A percentile compares a stretch with the other conserved stretches of the same genome.
These are phyloP conservation scores for Drosophila affinis DNA, from an alignment of 2,888 invertebrate genomes.

Conservation along the genomic window DNA sequence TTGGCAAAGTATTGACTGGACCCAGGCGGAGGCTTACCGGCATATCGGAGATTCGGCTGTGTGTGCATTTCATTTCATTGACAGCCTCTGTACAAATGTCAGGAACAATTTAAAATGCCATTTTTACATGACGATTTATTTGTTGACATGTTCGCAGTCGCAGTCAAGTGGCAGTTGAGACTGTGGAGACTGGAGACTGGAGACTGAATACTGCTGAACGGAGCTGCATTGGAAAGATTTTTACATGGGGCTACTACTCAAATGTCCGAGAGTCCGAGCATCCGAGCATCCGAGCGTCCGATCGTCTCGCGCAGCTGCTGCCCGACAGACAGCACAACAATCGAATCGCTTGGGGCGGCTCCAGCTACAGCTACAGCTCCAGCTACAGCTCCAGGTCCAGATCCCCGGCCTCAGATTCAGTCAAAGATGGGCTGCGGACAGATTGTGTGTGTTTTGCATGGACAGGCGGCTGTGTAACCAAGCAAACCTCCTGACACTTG, in stretches of 20 bases:
- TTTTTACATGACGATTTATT: constrained; percentile 81
- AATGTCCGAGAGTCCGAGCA: not conserved
- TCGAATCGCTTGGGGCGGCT: constrained; percentile 1
- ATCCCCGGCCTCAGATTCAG: constrained; percentile 2
- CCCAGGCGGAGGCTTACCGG: constrained; percentile 3
- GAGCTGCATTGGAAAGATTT: constrained; percentile 45
- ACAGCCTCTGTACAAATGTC: constrained; percentile 78
- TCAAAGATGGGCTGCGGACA: constrained; percentile 66
- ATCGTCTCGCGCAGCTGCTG: constrained; percentile 34
- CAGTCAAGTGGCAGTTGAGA: constrained; percentile 39
- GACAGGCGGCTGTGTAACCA: constrained; percentile 22
- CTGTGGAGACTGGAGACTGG: constrained; percentile 2
- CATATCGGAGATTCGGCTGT: constrained; percentile 26
- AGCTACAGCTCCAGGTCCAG: not conserved
- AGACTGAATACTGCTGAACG: not conserved
- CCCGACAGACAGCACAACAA: constrained; percentile 6
- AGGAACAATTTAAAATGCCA: constrained; percentile 82
- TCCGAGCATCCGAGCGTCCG: not conserved
- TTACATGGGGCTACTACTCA: constrained; percentile 42
- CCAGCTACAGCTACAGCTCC: not conserved
- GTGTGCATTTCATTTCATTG: constrained; percentile 76
- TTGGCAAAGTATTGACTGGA: constrained; percentile 13
- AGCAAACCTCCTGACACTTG: constrained; percentile 47
- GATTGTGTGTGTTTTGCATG: constrained; percentile 67
- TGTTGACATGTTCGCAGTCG: constrained; percentile 69